phyloP scores from a whole-genome alignment of 2,797 vertebrate genomes.

The Silurus lanzhouensis region DNA sequence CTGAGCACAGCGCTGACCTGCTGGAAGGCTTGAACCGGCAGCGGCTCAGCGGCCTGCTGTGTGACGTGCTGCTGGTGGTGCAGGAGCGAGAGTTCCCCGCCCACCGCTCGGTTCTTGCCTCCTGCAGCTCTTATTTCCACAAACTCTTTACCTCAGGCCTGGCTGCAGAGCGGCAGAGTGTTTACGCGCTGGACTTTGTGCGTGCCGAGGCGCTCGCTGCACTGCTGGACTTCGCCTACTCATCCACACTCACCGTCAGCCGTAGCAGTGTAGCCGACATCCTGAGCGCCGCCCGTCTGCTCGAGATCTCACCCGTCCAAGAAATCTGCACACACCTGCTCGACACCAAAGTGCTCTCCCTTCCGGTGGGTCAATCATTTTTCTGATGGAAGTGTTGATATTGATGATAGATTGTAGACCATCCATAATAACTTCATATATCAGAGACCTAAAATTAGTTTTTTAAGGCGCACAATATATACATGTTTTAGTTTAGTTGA shows the following conservation, averaged over 20 bases:
- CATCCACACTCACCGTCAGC: conserved; percentile 94
- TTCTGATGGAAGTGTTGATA: neutral
- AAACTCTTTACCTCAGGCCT: conserved; percentile 97
- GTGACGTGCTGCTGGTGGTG: conserved; percentile 92
- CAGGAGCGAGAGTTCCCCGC: conserved; percentile 93
- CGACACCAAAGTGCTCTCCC: conserved; percentile 88
- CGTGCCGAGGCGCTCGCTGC: conserved; percentile 88
- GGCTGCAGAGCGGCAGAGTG: conserved; percentile 90
- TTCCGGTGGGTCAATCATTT: conserved; percentile 68
- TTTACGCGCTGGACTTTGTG: conserved; percentile 96
- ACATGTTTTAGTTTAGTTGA: neutral
- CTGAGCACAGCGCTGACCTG: conserved; percentile 96
- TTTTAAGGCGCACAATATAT: too few relatives aligned
- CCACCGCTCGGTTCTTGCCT: conserved; percentile 96
- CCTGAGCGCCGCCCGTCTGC: conserved; percentile 89
- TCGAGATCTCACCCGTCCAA: conserved; percentile 92
- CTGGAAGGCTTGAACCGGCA: conserved; percentile 94
- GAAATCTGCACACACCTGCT: conserved; percentile 96
- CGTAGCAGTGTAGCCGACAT: conserved; percentile 90
- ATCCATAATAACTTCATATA: neutral
- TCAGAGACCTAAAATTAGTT: too few relatives aligned
- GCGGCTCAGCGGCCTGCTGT: conserved; percentile 89
- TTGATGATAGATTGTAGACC: neutral
- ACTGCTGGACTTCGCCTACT: conserved; percentile 97
- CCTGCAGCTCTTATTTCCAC: conserved; percentile 97